Evolutionary conservation across 2,113 vertebrate species (phyloP).

Genomic region (Ophiodon elongatus): DNA sequence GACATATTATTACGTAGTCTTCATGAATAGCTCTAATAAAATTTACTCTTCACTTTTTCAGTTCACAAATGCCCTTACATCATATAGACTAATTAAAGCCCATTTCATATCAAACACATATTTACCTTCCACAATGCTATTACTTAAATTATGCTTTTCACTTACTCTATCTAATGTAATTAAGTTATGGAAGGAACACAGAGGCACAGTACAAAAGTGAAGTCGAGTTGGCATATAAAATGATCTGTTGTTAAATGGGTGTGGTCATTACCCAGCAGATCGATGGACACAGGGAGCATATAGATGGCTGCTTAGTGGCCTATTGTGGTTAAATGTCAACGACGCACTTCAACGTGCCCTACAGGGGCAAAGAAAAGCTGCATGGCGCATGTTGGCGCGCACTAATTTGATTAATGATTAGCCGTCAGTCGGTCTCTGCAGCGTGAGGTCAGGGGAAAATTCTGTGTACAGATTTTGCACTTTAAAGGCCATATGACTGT

Average conservation of each 20-base stretch:
- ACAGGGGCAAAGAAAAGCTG: constrained; percentile 47
- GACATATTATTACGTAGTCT: constrained; percentile 2
- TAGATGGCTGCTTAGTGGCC: constrained; percentile 34
- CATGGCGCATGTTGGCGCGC: constrained; percentile 51
- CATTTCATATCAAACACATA: not conserved
- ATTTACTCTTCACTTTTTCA: not conserved
- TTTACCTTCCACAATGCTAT: not conserved
- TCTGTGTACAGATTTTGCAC: not conserved
- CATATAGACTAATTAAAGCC: not conserved
- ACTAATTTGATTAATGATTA: constrained; percentile 78
- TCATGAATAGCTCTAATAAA: not conserved
- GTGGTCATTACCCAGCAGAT: constrained; percentile 37
- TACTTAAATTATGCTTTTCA: not conserved
- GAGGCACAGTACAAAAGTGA: not conserved
- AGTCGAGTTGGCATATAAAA: not conserved
- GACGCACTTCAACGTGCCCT: constrained; percentile 33
- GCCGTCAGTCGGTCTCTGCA: constrained; percentile 33
- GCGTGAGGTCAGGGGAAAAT: constrained; percentile 21
- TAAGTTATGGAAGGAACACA: not conserved
- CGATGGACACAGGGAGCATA: constrained; percentile 27
- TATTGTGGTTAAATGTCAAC: constrained; percentile 74
- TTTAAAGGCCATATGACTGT: not conserved
- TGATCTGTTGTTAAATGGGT: constrained; percentile 22
- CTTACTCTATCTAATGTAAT: not conserved
- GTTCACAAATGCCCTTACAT: not conserved